Conservation (phyloP, 2,888 invertebrate species). For the Listrodromus nycthemerus region DNA sequence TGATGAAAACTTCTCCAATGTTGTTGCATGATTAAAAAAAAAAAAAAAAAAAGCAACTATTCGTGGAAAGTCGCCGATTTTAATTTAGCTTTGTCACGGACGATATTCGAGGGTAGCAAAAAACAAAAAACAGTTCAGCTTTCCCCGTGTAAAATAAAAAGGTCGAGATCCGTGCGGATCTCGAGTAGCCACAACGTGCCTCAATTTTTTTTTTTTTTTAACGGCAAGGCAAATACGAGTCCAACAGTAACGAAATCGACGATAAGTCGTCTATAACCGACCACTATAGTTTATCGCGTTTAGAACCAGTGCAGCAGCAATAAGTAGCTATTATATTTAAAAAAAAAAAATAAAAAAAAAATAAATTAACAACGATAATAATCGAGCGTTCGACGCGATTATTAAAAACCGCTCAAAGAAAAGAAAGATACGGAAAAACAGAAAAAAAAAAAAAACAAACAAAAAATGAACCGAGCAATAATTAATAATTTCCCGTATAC, state of each 20-base stretch:
- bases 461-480: constrained; percentile 22
- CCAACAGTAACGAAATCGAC: not conserved
- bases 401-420: constrained; percentile 14
- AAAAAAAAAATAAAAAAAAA: not conserved
- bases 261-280: constrained; percentile 15
- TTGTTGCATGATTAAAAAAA: constrained; percentile 27
- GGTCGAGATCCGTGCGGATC: constrained; percentile 31
- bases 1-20: constrained; percentile 18
- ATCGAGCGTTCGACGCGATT: constrained; percentile 18
- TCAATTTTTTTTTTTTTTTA: constrained; percentile 28
- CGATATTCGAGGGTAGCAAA: constrained; percentile 11
- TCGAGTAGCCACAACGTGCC: constrained; percentile 51
- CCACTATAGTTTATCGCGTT: not conserved
- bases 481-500: constrained; percentile 10
- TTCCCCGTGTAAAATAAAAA: constrained; percentile 21
- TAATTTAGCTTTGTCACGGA: not conserved
- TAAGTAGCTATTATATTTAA: constrained; percentile 26
- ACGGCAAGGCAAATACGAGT: constrained; percentile 29
- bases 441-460: too few relatives aligned
- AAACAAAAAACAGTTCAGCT: not conserved
- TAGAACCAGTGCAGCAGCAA: constrained; percentile 35
- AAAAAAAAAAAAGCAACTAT: too few relatives aligned
- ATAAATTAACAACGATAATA: constrained; percentile 4
- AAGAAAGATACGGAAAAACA: too few relatives aligned
- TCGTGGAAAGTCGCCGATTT: constrained; percentile 3